Base-by-base conservation (phyloP, 2,888 invertebrate species). In the Eurytoma californica region DNA sequence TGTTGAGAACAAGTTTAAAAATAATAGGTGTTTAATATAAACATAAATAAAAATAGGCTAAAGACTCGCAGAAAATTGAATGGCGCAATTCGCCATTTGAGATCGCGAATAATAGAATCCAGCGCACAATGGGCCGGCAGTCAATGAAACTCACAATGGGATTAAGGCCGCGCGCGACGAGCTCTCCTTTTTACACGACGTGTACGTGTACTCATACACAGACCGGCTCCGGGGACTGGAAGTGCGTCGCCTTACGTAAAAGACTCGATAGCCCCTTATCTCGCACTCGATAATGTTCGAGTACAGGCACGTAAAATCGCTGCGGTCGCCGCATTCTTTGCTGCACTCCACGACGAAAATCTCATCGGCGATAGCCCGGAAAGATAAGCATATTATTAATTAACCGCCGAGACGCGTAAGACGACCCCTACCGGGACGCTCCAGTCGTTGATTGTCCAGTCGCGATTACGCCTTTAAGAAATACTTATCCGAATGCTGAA, bases 321-420 rank as follows among this genome's bases (percentile, higher is more conserved):
- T 58, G 7, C 16, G n/a, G 49, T 12, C 47, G 39, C 39, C 58
- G 63, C 4, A 2, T 14, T 12, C 13, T 30, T 30, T 61, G 9
- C 16, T 30, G 39, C 39, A 39, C 39, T 39, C 7, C 39, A 39
- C 1, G 9, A 49, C 49, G 18, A 58, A 58, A 61, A 72, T 28
- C 28, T n/a, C 3, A 58, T 72, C 24, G 61, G 39, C 28, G 55
- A 55, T 65, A 39, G 60, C n/a, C 30, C n/a, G 5, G 20, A 14
- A 14, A 12, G 65, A 73, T 73, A 55, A 55, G 61, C 16, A 55
- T 39, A 16, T 61, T 75, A 18, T 67, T 75, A 75, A 75, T 68
- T 75, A 68, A 30, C 24, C 24, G 24, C 2, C 24, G 24, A 24
- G 24, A 1, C 24, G 24, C 24, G 24, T 24, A 24, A 24, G 24